Percentiles rank a stretch among this genome's conserved stretches.
Conservation (phyloP, 2,888 invertebrate species). For the Hydroisotoma schaefferi region DNA sequence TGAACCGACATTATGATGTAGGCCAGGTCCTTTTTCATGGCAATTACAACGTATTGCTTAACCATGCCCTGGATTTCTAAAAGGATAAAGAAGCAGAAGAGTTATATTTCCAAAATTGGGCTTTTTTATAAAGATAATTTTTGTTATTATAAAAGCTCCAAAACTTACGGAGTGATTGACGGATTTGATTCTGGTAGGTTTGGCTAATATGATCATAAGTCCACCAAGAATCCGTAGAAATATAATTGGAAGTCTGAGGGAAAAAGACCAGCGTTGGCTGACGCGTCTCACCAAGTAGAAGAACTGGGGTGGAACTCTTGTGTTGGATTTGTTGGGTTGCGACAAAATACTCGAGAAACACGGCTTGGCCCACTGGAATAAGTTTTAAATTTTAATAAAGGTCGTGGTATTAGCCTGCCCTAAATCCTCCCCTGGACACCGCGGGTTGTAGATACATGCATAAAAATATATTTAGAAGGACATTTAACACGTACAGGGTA, state of each 20-base stretch:
- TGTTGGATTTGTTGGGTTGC: conserved; percentile 16
- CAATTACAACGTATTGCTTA: not conserved
- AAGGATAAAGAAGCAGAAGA: too few species aligned
- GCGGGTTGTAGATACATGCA: too few species aligned
- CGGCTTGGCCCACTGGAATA: conserved; percentile 17
- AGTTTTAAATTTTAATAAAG: not conserved
- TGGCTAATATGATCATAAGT: conserved; percentile 18
- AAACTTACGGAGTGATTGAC: conserved; percentile 29
- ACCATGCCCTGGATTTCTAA: not conserved
- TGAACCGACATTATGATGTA: too few species aligned
- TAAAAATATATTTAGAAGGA: too few species aligned
- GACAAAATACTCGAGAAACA: conserved; percentile 23
- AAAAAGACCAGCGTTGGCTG: conserved; percentile 22
- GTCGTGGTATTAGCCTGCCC: not conserved
- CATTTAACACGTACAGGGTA: too few species aligned
- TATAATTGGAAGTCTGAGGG: conserved; percentile 7
- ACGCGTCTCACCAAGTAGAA: conserved; percentile 6
- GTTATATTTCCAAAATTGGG: too few species aligned
- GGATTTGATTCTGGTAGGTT: conserved; percentile 23
- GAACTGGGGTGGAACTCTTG: conserved; percentile 8
- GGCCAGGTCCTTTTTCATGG: too few species aligned
- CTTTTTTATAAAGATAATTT: not conserved
- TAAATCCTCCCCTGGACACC: too few species aligned
- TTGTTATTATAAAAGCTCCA: not conserved
- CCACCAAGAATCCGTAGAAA: conserved; percentile 19